These are phyloP conservation scores for Pogoniulus pusillus DNA, from an alignment of 2,797 vertebrate species.

Conservation along the genomic window DNA sequence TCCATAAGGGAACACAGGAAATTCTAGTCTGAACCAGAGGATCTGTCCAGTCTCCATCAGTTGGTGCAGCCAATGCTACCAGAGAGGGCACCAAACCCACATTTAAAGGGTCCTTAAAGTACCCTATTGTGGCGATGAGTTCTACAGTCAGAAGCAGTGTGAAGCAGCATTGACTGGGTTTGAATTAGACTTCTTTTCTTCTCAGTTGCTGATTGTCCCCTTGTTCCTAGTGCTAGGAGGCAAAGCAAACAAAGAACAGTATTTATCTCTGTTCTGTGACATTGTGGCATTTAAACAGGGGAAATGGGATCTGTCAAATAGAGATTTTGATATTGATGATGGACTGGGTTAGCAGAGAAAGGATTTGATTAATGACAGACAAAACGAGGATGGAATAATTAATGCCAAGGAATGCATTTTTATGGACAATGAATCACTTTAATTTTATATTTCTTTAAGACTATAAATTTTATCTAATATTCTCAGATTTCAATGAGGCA, in stretches of 20 bases:
- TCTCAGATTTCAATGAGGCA: constrained; percentile 13
- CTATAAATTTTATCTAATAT: constrained; percentile 14
- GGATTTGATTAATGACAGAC: background rate
- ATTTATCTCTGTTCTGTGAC: constrained; percentile 19
- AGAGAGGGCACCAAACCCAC: background rate
- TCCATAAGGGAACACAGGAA: background rate
- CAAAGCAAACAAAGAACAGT: constrained; percentile 29
- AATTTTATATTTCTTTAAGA: constrained; percentile 2
- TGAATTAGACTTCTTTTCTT: background rate
- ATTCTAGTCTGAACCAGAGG: background rate
- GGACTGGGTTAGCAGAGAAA: background rate
- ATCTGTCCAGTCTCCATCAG: rapidly evolving
- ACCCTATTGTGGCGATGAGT: background rate
- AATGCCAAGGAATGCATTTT: background rate
- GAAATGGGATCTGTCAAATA: background rate
- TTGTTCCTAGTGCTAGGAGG: background rate
- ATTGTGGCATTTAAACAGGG: constrained; percentile 17
- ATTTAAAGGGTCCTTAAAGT: background rate
- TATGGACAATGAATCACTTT: constrained; percentile 10
- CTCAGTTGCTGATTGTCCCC: background rate
- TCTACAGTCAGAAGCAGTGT: background rate
- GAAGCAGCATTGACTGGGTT: background rate
- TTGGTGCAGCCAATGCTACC: background rate
- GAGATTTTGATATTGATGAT: constrained; percentile 16
- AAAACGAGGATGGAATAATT: constrained; percentile 38